Evolutionary conservation across 2,888 invertebrate genomes (phyloP).

Genomic region (Zootermopsis nevadensis): DNA sequence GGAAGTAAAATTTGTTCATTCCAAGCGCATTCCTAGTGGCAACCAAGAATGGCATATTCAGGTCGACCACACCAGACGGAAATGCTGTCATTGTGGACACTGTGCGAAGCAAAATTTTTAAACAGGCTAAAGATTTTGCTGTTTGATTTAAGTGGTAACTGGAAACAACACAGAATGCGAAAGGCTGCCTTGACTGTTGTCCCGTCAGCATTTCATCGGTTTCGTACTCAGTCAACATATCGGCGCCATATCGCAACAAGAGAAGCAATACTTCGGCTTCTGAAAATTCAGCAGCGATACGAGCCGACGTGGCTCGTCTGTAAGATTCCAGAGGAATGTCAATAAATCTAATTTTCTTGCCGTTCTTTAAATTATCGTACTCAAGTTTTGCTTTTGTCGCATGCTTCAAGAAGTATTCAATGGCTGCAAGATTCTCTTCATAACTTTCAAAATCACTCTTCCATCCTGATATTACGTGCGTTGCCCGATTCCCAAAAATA

Average conservation of each 20-base stretch:
- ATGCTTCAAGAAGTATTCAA: constrained; percentile 82
- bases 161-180: background rate
- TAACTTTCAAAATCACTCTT: constrained; percentile 84
- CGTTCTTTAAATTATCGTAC: constrained; percentile 60
- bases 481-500: constrained; percentile 82
- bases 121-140: constrained; percentile 63
- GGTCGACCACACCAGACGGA: background rate
- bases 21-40: background rate
- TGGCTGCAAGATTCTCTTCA: constrained; percentile 81
- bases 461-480: constrained; percentile 87
- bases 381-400: constrained; percentile 75
- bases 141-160: background rate
- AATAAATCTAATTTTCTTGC: constrained; percentile 68
- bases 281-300: constrained; percentile 80
- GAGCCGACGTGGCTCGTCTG: constrained; percentile 77
- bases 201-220: constrained; percentile 56
- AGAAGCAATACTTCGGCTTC: constrained; percentile 80
- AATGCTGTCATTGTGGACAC: constrained; percentile 62
- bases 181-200: constrained; percentile 58
- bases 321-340: constrained; percentile 87
- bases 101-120: constrained; percentile 75
- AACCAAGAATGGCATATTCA: background rate
- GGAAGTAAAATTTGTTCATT: background rate
- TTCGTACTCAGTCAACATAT: constrained; percentile 58
- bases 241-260: constrained; percentile 75